Conservation (phyloP, 2,113 vertebrate species). For the Chamaetylas fuelleborni region DNA sequence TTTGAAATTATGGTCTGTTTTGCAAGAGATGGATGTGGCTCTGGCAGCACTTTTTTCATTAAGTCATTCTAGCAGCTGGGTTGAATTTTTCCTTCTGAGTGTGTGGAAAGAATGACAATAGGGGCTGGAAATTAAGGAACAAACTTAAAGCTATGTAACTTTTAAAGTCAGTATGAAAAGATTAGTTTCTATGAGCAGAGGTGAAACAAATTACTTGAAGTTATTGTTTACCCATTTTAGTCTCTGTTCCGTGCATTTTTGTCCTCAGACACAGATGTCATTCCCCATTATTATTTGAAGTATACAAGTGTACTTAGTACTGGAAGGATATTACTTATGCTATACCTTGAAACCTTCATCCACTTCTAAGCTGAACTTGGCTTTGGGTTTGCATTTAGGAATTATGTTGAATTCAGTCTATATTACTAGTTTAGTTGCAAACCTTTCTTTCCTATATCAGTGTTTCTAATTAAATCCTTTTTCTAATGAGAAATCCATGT, state of each 20-base stretch:
- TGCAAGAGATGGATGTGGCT: background rate
- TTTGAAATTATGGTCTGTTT: background rate
- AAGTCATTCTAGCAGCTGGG: background rate
- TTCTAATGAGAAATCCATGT: background rate
- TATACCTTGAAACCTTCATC: background rate
- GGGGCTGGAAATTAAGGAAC: background rate
- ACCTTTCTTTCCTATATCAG: background rate
- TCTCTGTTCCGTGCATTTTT: background rate
- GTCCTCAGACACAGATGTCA: background rate
- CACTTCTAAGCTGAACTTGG: background rate
- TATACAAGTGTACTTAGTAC: background rate
- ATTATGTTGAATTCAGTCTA: background rate
- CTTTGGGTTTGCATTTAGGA: background rate
- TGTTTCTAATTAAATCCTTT: background rate
- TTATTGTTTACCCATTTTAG: background rate
- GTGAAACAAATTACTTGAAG: background rate
- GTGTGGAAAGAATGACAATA: conserved; percentile 13
- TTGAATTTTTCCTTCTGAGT: conserved; percentile 21
- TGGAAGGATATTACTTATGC: background rate
- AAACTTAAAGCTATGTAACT: background rate
- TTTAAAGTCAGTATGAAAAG: background rate
- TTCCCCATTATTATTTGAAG: background rate
- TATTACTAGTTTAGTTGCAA: background rate
- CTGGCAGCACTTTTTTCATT: background rate
- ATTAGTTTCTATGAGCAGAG: background rate